Evolutionary conservation across 2,113 vertebrate genomes (phyloP), one percentile per base, ranked within the genome.

Genomic region (Antennarius striatus): DNA sequence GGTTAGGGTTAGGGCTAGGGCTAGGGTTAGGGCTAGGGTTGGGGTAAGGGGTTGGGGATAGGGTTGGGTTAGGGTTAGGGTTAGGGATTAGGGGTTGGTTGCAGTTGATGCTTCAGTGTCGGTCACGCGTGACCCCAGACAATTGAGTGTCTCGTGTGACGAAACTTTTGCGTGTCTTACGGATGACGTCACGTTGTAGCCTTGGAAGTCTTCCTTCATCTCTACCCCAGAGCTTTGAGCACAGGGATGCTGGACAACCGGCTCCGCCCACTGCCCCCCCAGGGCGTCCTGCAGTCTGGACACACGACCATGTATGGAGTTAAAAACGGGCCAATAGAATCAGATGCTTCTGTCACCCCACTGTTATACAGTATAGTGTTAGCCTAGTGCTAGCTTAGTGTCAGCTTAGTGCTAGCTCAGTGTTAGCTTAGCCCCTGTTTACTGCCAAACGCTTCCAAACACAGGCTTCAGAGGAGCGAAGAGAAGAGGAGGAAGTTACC

Each of bases 401-500:
- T n/a, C n/a, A n/a, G n/a, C n/a, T n/a, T n/a, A n/a, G n/a, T n/a
- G n/a, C n/a, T n/a, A n/a, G n/a, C n/a, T n/a, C n/a, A 22, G 22
- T 22, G 22, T 22, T 22, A 22, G 22, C 22, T 22, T 22, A 22
- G 22, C 22, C 2, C 22, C 22, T 22, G 22, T 22, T 22, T 22
- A 22, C 22, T 22, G 22, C 22, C 22, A 22, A 22, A 22, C 22
- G 22, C 22, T 22, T 22, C 22, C 22, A 22, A 22, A 22, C 22
- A 22, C 22, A 36, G 3, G 32, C 32, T 36, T 36, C 7, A 36
- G 32, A 17, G 53, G 10, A 14, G 42, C 22, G 50, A 36, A 56
- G 4, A 56, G 3, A 65, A n/a, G 22, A 22, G 22, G 22, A 53
- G 43, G 46, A 60, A 62, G 85, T 88, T 83, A 93, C 92, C 72